These are phyloP conservation scores for Sclerurus mexicanus DNA, from an alignment of 2,113 vertebrate species.

Conservation along the genomic window DNA sequence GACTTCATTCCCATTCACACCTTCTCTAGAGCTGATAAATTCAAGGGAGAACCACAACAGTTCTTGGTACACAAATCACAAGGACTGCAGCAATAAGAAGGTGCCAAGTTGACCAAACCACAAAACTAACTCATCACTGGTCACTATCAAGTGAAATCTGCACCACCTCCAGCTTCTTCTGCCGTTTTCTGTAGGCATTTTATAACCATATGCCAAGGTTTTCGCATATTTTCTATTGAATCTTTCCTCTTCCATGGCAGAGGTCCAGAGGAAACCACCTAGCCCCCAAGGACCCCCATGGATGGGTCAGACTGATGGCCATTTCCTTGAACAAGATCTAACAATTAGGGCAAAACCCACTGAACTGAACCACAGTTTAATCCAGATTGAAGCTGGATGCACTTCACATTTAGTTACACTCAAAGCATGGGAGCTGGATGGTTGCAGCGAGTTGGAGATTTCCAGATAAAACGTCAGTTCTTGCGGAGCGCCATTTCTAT, in stretches of 20 bases:
- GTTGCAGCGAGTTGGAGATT: not conserved
- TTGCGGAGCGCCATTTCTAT: not conserved
- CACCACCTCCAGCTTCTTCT: not conserved
- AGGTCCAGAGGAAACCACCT: not conserved
- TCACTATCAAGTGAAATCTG: not conserved
- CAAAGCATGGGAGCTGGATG: not conserved
- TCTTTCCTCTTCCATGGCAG: not conserved
- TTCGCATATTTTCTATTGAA: not conserved
- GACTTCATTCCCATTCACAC: not conserved
- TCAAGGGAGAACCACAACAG: not conserved
- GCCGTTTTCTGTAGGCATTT: not conserved
- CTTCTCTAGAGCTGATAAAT: not conserved
- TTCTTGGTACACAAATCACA: not conserved
- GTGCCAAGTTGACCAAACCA: not conserved
- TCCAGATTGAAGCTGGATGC: not conserved
- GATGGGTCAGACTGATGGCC: not conserved
- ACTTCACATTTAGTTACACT: not conserved
- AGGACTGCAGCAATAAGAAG: not conserved
- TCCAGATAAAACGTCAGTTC: not conserved
- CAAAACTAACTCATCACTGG: not conserved
- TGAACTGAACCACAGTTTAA: not conserved
- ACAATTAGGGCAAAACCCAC: not conserved
- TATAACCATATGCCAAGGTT: not conserved
- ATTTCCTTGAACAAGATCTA: not conserved
- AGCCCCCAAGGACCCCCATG: rapidly evolving